A percentile compares a stretch with the other conserved stretches of the same genome.
Evolutionary conservation across 1,140 invertebrate species (phyloP).

Genomic region (Drosophila orosa): DNA sequence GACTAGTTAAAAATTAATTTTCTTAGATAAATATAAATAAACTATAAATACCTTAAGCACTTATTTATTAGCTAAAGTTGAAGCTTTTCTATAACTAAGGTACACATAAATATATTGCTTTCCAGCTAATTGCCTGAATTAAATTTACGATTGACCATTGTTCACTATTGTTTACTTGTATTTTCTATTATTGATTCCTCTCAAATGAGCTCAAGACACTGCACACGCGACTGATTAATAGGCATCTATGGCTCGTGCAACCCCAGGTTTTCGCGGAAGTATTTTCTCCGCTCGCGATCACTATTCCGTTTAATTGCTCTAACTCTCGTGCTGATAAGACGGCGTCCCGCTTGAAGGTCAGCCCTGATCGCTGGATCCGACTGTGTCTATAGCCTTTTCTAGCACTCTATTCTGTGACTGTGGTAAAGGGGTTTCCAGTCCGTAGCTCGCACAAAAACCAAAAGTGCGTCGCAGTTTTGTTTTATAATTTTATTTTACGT

Average conservation of each 20-base stretch:
- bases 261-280: conserved; percentile 29
- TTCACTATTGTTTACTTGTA: too few species aligned
- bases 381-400: conserved; percentile 18
- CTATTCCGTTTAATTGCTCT: conserved; percentile 21
- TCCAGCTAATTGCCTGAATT: background rate
- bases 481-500: conserved; percentile 35
- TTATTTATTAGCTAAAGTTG: background rate
- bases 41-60: background rate
- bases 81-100: too few species aligned
- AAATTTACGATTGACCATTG: background rate
- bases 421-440: conserved; percentile 41
- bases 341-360: conserved; percentile 44
- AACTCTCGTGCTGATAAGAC: conserved; percentile 26
- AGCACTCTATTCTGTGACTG: conserved; percentile 5
- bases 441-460: conserved; percentile 32
- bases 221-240: conserved; percentile 12
- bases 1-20: background rate
- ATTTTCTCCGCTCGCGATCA: conserved; percentile 1
- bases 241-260: conserved; percentile 15
- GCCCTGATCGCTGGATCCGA: conserved; percentile 22
- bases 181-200: background rate
- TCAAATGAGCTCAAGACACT: background rate
- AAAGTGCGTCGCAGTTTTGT: conserved; percentile 67
- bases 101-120: too few species aligned
- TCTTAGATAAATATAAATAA: background rate